Base-by-base conservation (phyloP, 1,140 invertebrate species). In the Scaptomyza pallida region DNA sequence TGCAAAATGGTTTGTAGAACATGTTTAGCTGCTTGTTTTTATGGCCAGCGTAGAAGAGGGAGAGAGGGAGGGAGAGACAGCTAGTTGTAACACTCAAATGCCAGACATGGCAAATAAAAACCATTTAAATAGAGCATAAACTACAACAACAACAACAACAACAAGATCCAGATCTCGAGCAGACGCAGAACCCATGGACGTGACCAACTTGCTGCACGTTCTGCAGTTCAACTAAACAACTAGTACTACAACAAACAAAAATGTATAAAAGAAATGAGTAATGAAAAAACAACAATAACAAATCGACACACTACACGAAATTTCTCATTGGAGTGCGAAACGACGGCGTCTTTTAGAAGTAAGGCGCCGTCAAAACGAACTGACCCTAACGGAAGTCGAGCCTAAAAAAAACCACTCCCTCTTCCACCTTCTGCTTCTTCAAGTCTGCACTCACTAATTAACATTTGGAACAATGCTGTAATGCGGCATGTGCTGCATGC, bases 21-120 rank as follows among this genome's bases (percentile, higher is more conserved):
- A 80, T 76, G 69, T 65, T 81, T 59, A 37, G 62, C 62, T 75
- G 76, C 63, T 48, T 48, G 68, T 51, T 80, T 83, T 86, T 80
- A 86, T 86, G 81, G 68, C 43, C 54, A 15, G n/a, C n/a, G n/a
- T n/a, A n/a, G n/a, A n/a, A n/a, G n/a, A n/a, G n/a, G n/a, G n/a
- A n/a, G n/a, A n/a, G n/a, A n/a, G n/a, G n/a, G n/a, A n/a, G n/a
- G n/a, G 26, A 8, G 26, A 30, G 26, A 3, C 4, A 37, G 54
- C 54, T 45, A 72, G 51, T 72, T 67, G 56, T 51, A 73, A 63
- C 79, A 65, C 68, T 85, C 72, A 79, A 59, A 74, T 63, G 68
- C 63, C 75, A 86, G 80, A 83, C 80, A 86, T 76, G 80, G 62
- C 76, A 80, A 76, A 85, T 85, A 86, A 80, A 83, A 86, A 57